These are phyloP conservation scores for Zingel zingel DNA, from an alignment of 2,113 vertebrate species.

Conservation along the genomic window DNA sequence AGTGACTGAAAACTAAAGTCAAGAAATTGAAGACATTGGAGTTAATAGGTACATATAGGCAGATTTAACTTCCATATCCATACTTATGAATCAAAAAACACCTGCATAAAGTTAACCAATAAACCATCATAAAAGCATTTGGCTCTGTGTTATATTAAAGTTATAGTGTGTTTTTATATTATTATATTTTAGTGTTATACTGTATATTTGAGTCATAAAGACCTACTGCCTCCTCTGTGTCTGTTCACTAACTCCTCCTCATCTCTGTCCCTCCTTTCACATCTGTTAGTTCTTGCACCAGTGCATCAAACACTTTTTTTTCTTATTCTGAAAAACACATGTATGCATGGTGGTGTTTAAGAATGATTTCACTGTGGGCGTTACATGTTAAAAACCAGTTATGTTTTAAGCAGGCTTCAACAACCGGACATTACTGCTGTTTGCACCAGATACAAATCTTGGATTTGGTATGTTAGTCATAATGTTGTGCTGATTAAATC, in stretches of 20 bases:
- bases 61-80: not conserved
- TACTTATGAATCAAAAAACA: not conserved
- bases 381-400: not conserved
- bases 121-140: not conserved
- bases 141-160: not conserved
- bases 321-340: not conserved
- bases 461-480: conserved; percentile 27
- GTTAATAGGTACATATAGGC: no score
- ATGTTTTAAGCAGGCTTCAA: not conserved
- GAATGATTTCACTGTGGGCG: conserved; percentile 6
- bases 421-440: not conserved
- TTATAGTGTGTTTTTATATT: no score
- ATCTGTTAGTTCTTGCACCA: conserved; percentile 1
- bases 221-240: not conserved
- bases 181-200: no score
- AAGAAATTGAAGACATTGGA: not conserved
- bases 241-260: conserved; percentile 3
- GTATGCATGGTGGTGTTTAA: not conserved
- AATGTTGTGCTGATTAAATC: conserved; percentile 60
- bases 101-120: not conserved
- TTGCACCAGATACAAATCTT: conserved; percentile 36
- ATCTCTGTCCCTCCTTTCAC: conserved; percentile 14
- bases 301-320: not conserved
- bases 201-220: no score
- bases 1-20: not conserved